phyloP scores from a whole-genome alignment of 2,888 invertebrate species.

The Allolobophora icterica region DNA sequence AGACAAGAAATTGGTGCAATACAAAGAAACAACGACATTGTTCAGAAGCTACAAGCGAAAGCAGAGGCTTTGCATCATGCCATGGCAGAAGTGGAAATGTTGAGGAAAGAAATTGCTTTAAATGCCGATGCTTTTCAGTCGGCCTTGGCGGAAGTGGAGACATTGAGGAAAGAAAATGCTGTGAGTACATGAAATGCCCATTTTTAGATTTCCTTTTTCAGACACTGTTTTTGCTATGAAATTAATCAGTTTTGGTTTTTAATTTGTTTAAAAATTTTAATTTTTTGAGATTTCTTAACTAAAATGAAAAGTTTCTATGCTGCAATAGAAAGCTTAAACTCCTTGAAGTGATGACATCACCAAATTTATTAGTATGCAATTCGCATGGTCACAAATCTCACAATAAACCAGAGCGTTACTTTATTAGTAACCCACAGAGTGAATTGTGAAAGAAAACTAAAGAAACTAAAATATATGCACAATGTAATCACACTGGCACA shows the following conservation, averaged over 20 bases:
- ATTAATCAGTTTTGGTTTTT: background rate
- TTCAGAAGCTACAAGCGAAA: background rate
- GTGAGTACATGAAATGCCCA: background rate
- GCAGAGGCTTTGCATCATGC: background rate
- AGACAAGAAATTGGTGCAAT: background rate
- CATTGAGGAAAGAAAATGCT: background rate
- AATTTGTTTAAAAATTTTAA: background rate
- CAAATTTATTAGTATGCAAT: too few relatives aligned
- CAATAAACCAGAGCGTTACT: too few relatives aligned
- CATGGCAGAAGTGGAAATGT: conserved; percentile 9
- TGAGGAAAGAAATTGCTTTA: background rate
- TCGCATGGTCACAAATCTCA: too few relatives aligned
- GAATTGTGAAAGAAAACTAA: too few relatives aligned
- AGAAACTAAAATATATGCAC: too few relatives aligned
- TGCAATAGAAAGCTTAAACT: too few relatives aligned
- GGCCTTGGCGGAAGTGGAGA: background rate
- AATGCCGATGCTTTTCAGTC: background rate
- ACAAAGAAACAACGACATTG: background rate
- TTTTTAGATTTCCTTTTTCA: background rate
- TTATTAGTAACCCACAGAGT: too few relatives aligned
- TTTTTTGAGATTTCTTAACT: background rate
- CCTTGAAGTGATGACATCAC: too few relatives aligned
- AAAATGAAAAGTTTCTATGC: background rate
- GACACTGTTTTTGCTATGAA: background rate
- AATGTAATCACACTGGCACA: too few relatives aligned